These are phyloP conservation scores for Gari tellinella DNA, from an alignment of 2,888 invertebrate species.

Conservation along the genomic window DNA sequence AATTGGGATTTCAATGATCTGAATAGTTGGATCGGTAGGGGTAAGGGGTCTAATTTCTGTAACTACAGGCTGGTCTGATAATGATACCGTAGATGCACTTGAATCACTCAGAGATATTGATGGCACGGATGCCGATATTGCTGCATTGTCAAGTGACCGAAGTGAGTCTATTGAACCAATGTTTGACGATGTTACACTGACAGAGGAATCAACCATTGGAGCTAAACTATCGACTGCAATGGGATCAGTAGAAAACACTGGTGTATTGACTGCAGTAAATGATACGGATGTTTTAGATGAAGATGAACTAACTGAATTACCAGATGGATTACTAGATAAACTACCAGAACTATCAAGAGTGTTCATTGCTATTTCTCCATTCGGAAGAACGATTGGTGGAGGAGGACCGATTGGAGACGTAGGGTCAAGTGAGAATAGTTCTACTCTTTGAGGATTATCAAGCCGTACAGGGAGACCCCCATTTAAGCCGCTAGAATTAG, in stretches of 20 bases:
- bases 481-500: neutral
- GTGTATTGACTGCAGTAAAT: neutral
- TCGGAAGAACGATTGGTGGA: conserved; percentile 45
- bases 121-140: conserved; percentile 8
- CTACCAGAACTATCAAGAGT: conserved; percentile 3
- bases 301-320: neutral
- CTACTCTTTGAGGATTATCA: conserved; percentile 8
- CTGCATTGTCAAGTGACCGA: conserved; percentile 1
- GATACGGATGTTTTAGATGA: neutral
- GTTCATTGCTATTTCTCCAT: conserved; percentile 34
- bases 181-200: neutral
- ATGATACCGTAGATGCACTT: neutral
- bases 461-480: conserved; percentile 25
- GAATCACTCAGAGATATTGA: neutral
- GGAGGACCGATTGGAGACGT: conserved; percentile 12
- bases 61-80: neutral
- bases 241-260: neutral
- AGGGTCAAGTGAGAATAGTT: conserved; percentile 4
- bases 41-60: neutral
- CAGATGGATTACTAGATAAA: no score
- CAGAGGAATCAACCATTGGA: neutral
- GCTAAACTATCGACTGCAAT: neutral
- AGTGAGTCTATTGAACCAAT: neutral
- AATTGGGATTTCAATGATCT: conserved; percentile 46
- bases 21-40: conserved; percentile 16